Conservation (phyloP, 1,140 invertebrate genomes). For the Cydia fagiglandana region DNA sequence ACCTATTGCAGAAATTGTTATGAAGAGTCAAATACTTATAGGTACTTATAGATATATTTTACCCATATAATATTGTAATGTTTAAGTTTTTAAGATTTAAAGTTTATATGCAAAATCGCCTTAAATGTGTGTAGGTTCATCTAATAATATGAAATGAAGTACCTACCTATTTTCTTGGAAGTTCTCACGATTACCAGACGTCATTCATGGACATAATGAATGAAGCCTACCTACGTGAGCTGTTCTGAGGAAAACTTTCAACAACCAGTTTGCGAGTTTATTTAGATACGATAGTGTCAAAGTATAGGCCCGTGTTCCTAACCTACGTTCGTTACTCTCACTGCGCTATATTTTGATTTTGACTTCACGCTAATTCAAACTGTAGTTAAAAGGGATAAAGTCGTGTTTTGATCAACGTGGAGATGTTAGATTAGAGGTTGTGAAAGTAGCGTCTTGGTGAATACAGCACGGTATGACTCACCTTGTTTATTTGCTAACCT, state of each 20-base stretch:
- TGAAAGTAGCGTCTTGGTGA: neutral
- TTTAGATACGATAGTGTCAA: neutral
- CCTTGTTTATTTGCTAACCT: neutral
- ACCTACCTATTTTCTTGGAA: neutral
- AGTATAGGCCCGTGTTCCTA: neutral
- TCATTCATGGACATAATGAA: neutral
- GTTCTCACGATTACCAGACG: neutral
- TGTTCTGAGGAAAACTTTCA: neutral
- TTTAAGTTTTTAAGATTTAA: too few species aligned
- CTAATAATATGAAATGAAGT: too few species aligned
- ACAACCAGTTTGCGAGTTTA: neutral
- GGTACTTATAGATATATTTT: too few species aligned
- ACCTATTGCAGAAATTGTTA: too few species aligned
- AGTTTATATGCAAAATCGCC: too few species aligned
- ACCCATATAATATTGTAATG: too few species aligned
- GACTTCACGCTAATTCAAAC: neutral
- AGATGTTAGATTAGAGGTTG: neutral
- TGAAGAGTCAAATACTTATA: too few species aligned
- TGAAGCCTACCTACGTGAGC: neutral
- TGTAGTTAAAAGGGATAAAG: neutral
- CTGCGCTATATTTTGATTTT: neutral
- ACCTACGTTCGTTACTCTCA: neutral
- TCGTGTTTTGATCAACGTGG: neutral
- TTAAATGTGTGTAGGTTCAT: too few species aligned
- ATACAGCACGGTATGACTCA: neutral